Evolutionary conservation across 2,113 vertebrate genomes (phyloP).

Genomic region (Alexandromys fortis): DNA sequence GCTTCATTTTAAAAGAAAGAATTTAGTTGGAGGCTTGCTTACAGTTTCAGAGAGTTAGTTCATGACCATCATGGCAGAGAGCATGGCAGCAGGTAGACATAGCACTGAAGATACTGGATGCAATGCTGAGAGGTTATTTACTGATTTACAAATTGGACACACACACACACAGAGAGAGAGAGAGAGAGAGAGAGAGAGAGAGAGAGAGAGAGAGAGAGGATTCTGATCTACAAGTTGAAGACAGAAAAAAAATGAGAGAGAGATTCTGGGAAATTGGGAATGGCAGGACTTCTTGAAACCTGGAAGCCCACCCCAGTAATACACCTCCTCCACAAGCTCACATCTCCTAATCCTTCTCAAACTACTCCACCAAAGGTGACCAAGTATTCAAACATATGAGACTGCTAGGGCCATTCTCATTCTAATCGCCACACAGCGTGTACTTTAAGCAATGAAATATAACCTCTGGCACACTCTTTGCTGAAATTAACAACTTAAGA

Average conservation of each 20-base stretch:
- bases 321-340: neutral
- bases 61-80: neutral
- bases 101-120: neutral
- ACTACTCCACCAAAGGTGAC: neutral
- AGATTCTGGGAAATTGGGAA: neutral
- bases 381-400: neutral
- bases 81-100: neutral
- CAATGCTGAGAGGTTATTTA: too few relatives aligned
- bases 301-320: neutral
- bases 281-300: neutral
- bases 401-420: neutral
- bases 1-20: neutral
- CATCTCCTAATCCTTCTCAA: neutral
- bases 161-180: neutral
- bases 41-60: neutral
- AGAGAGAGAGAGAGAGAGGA: neutral
- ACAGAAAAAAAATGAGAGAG: neutral
- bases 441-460: neutral
- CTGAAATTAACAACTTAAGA: neutral
- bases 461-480: neutral
- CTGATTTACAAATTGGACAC: neutral
- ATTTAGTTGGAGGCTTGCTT: neutral
- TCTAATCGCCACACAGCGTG: neutral
- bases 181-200: neutral
- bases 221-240: neutral